Base-by-base conservation (phyloP, 2,113 vertebrate genomes). In the Forbesichthys papilliferus region DNA sequence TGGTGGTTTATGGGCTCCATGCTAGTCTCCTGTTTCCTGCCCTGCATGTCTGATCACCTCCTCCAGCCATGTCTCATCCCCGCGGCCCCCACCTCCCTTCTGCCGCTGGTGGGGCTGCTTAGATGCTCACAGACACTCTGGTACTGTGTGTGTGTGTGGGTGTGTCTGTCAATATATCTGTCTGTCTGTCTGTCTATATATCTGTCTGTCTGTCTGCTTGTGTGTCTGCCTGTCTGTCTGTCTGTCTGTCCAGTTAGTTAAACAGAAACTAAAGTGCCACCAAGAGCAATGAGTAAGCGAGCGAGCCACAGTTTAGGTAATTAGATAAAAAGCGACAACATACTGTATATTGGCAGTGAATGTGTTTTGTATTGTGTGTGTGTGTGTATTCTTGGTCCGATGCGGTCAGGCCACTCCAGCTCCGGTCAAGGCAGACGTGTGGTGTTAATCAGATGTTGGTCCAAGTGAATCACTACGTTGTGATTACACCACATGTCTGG, bases 401-500 rank as follows among this genome's bases (percentile, higher is more conserved):
- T 79, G 72, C 57, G 75, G 83, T 82, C 73, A 66, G 49, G 64
- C 77, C 72, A 8, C 69, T 79, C 82, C 81, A 77, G 70, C 74
- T 85, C 63, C 36, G 56, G 64, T 66, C 71, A 57, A 82, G 79
- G 80, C 81, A 75, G 67, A 75, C 62, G 69, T 72, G 84, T 87
- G 83, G 80, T 80, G 83, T 84, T 85, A 78, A 80, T 68, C 88
- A 87, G 81, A 91, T 87, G 88, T 84, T 76, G 80, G 88, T 66
- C 73, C 71, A 77, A 88, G 84, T 90, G 89, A 91, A 82, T 91
- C 89, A 90, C 79, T 68, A 69, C 14, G 78, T 61, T 62, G 57
- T 84, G 77, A 75, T 87, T 83, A 57, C 72, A 87, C 88, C 84
- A 82, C 88, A 27, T 27, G 87, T 90, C 89, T 89, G 86, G 88